Evolutionary conservation across 2,797 vertebrate species (phyloP).

Genomic region (Selene dorsalis): DNA sequence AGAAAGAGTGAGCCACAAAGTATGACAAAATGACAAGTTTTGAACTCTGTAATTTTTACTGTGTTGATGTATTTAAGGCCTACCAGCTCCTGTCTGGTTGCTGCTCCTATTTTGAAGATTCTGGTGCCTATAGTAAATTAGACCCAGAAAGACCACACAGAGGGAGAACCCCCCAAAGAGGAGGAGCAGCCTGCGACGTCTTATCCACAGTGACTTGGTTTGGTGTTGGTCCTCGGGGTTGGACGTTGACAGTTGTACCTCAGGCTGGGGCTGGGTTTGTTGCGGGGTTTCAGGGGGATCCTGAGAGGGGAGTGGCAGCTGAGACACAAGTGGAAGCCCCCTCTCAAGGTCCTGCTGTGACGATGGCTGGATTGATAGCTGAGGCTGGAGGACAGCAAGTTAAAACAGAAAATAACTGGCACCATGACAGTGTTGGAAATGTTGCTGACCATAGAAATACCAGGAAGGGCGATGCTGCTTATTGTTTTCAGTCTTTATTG

Average conservation of each 20-base stretch:
- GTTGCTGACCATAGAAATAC: not conserved
- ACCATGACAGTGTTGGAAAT: not conserved
- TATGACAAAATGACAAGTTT: not conserved
- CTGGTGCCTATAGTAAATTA: constrained; percentile 62
- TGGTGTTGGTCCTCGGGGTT: constrained; percentile 31
- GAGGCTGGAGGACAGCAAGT: constrained; percentile 39
- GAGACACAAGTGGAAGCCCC: constrained; percentile 38
- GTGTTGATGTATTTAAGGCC: not conserved
- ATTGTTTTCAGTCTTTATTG: not conserved
- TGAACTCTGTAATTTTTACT: not conserved
- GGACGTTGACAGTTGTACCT: constrained; percentile 41
- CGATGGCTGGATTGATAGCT: constrained; percentile 50
- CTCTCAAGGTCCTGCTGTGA: constrained; percentile 56
- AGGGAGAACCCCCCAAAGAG: constrained; percentile 64
- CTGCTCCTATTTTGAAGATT: constrained; percentile 20
- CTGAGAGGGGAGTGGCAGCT: constrained; percentile 32
- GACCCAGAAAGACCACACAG: constrained; percentile 62
- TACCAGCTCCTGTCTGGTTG: constrained; percentile 44
- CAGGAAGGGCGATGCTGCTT: not conserved
- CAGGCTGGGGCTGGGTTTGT: constrained; percentile 47
- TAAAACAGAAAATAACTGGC: constrained; percentile 8
- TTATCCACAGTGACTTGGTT: constrained; percentile 53
- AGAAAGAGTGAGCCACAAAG: constrained; percentile 27
- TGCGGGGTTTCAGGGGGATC: constrained; percentile 43
- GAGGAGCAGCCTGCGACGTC: constrained; percentile 51